These are phyloP conservation scores for Stenchaetothrips biformis DNA, from an alignment of 2,888 invertebrate genomes.

Conservation along the genomic window DNA sequence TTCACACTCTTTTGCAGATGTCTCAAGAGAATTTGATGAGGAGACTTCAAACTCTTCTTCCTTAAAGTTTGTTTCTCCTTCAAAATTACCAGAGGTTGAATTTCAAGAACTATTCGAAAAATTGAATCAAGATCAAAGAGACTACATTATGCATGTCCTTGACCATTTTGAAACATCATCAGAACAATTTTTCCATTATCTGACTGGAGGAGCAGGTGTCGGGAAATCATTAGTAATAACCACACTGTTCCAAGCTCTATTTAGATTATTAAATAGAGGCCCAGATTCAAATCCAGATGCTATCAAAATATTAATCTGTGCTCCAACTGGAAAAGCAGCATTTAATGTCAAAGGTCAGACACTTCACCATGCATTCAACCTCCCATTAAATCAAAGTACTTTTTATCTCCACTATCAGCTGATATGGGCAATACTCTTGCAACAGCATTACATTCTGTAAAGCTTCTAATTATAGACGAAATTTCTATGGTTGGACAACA, in stretches of 20 bases:
- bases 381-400: neutral
- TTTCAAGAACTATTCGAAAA: slow-evolving; percentile 30
- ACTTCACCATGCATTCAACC: slow-evolving; percentile 38
- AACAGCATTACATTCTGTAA: no score
- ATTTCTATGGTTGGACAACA: slow-evolving; percentile 30
- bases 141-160: neutral
- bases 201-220: slow-evolving; percentile 36
- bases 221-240: neutral
- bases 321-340: slow-evolving; percentile 40
- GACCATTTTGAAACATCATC: slow-evolving; percentile 24
- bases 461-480: slow-evolving; percentile 31
- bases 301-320: slow-evolving; percentile 36
- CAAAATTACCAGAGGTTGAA: slow-evolving; percentile 29
- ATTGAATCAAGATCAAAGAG: slow-evolving; percentile 34
- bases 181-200: slow-evolving; percentile 31
- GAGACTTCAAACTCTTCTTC: no score
- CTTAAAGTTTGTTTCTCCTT: slow-evolving; percentile 23
- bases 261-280: slow-evolving; percentile 38
- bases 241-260: slow-evolving; percentile 30
- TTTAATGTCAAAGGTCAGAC: slow-evolving; percentile 39
- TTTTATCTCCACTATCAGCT: no score
- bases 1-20: no score
- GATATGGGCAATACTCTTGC: no score
- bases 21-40: no score
- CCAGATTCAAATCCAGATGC: slow-evolving; percentile 35